phyloP scores from a whole-genome alignment of 1,140 invertebrate species.

The Lordiphosa stackelbergi region DNA sequence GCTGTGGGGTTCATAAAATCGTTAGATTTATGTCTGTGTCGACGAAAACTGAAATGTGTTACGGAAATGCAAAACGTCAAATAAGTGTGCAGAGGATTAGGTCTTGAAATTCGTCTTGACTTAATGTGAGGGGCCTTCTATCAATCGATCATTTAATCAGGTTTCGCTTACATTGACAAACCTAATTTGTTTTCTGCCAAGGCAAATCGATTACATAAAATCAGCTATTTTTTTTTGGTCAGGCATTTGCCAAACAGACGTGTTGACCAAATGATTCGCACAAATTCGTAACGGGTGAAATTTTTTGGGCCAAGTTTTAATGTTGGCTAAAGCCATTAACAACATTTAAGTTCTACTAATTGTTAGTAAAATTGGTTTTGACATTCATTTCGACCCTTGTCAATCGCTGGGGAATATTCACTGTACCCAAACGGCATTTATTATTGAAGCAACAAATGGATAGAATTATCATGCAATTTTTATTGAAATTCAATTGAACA shows the following conservation, averaged over 20 bases:
- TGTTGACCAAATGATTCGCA: slow-evolving; percentile 30
- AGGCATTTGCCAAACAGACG: neutral
- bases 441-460: slow-evolving; percentile 73
- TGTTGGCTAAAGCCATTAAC: slow-evolving; percentile 4
- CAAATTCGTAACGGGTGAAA: slow-evolving; percentile 9
- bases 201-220: slow-evolving; percentile 56
- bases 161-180: slow-evolving; percentile 32
- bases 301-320: slow-evolving; percentile 16
- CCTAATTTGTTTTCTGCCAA: slow-evolving; percentile 21
- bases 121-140: neutral
- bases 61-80: slow-evolving; percentile 25
- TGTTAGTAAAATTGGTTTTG: slow-evolving; percentile 39
- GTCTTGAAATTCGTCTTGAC: neutral
- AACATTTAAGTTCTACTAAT: slow-evolving; percentile 21
- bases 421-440: slow-evolving; percentile 41
- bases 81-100: slow-evolving; percentile 9
- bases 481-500: slow-evolving; percentile 74
- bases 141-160: slow-evolving; percentile 26
- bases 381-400: slow-evolving; percentile 64
- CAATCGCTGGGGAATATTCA: slow-evolving; percentile 60
- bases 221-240: slow-evolving; percentile 3
- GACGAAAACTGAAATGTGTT: slow-evolving; percentile 36
- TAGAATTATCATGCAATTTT: slow-evolving; percentile 50
- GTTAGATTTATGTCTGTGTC: slow-evolving; percentile 63
- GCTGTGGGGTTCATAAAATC: slow-evolving; percentile 59